Base-by-base conservation (phyloP, 2,113 vertebrate species). In the Spilogale gracilis region DNA sequence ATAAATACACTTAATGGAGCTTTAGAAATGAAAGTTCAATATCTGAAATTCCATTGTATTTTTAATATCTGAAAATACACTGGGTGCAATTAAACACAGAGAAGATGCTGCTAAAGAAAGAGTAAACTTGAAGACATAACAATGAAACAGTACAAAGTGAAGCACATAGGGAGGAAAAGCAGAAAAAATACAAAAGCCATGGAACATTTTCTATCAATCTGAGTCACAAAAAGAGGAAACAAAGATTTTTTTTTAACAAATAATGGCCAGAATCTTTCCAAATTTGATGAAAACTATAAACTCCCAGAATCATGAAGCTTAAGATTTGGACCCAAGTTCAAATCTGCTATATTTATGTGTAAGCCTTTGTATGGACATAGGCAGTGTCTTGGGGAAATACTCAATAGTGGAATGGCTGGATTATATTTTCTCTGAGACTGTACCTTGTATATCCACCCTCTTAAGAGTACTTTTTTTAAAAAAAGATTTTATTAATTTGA, bases 31-130 rank as follows among this genome's bases (percentile, higher is more conserved):
- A 90, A 93, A 93, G 50, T 17, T 84, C 9, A 27, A 3, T n/a
- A 50, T 60, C 67, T 85, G 32, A 83, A 96, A 83, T 91, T 69
- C 48, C 30, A 74, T 30, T 63, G 10, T 43, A 84, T 85, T 93
- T 93, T 85, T 18, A 85, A 30, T 76, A 43, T 74, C 4, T 85
- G 67, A 81, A 89, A 96, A 93, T 71, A 56, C 9, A 45, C 6
- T 56, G 20, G 38, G 13, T 83, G 18, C 61, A 20, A 91, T 45
- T 43, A 78, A 76, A 2, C 52, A 21, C 21, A 73, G 27, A 54
- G 80, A 61, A 69, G 65, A 74, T n/a, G 9, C 8, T 38, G 8
- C 6, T 56, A 14, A 76, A 48, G 23, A 63, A 88, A 78, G 25
- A n/a, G 48, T 18, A 52, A 93, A 82, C 20, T 45, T 94, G 60